Percentiles rank a stretch among this genome's conserved stretches.
Conservation (phyloP, 2,888 invertebrate genomes). For the Galerucella nymphaeae region DNA sequence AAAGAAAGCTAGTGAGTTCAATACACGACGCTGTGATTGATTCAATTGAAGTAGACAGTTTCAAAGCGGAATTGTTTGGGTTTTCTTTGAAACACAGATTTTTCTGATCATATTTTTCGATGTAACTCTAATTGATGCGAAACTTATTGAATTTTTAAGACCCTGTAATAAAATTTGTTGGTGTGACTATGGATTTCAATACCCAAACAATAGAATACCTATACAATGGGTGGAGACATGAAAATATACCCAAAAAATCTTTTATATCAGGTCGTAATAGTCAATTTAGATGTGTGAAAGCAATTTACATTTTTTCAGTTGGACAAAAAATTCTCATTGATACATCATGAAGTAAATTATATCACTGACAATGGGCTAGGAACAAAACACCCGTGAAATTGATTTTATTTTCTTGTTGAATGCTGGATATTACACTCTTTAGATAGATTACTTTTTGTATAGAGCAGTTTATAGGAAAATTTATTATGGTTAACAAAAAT, state of each 20-base stretch:
- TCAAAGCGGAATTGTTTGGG: too few relatives aligned
- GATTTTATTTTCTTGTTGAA: slow-evolving; percentile 14
- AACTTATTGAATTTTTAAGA: background rate
- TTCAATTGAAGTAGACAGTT: too few relatives aligned
- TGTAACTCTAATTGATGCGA: too few relatives aligned
- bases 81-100: too few relatives aligned
- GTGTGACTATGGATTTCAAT: slow-evolving; percentile 1
- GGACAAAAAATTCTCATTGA: slow-evolving; percentile 19
- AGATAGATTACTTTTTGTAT: background rate
- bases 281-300: slow-evolving; percentile 28
- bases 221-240: slow-evolving; percentile 15
- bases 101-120: too few relatives aligned
- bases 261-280: slow-evolving; percentile 18
- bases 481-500: background rate
- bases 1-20: too few relatives aligned
- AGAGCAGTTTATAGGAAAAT: background rate
- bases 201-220: slow-evolving; percentile 2
- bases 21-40: too few relatives aligned
- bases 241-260: slow-evolving; percentile 14
- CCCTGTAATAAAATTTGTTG: background rate
- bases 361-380: slow-evolving; percentile 12
- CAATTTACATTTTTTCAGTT: slow-evolving; percentile 15
- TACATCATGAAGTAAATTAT: slow-evolving; percentile 26
- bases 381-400: slow-evolving; percentile 1
- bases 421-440: background rate